Base-by-base conservation (phyloP, 2,888 invertebrate species). In the Cephus pulcher region DNA sequence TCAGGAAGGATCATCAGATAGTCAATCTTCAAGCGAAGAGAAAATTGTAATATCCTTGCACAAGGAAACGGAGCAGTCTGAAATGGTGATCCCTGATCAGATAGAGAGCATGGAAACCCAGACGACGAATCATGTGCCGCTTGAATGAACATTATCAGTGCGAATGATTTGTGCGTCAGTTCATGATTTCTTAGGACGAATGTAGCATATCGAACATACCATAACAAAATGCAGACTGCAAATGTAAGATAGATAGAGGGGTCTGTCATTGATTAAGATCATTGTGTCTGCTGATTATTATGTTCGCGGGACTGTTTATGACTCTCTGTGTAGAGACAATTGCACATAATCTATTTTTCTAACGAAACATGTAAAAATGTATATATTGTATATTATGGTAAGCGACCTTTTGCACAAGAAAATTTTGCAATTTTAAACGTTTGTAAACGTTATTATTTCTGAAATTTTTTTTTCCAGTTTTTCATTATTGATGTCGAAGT, bases 31-130 rank as follows among this genome's bases (percentile, higher is more conserved):
- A 82, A 94, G 94, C 83, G 95, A 96, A 84, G 95, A 95, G 84
- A 96, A 96, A 90, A 96, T 96, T 94, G 95, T 96, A 93, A 94
- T 96, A 11, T 95, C 95, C 11, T 94, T 95, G 75, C 95, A 94
- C 83, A 93, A 95, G 6, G 95, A 95, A 0, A 92, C 92, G 12
- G 95, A 95, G 77, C 93, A 90, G 15, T 92, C 93, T 1, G 94
- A 93, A 1, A 88, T 90, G 35, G 83, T 91, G 34, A 86, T 91
- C 15, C 34, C 87, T 4, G 90, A 89, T 40, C 86, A 85, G 34
- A 85, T 91, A 9, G 91, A 91, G 0, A 85, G 85, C 2, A 85
- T 88, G 69, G 90, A 91, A 71, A 86, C 80, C 75, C 89, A 89
- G 74, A 80, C 89, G 68, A 82, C 89, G 69, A 90, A 89, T 79